Conservation (phyloP, 2,888 invertebrate species). For the Pollenia labialis region DNA sequence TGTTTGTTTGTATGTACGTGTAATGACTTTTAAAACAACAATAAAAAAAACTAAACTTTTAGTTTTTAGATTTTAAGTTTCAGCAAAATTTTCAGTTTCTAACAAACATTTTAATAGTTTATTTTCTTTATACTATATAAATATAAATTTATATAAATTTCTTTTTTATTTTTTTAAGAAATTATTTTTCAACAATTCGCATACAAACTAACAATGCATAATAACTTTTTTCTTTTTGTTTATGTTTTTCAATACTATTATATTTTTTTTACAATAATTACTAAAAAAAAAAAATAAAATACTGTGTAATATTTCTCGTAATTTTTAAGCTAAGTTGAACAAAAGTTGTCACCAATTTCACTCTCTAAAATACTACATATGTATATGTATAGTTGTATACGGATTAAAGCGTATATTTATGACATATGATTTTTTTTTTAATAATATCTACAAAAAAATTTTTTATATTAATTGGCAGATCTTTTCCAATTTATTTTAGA, state of each 20-base stretch:
- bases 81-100: conserved; percentile 28
- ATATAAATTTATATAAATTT: conserved; percentile 4
- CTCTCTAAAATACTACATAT: background rate
- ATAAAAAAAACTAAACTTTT: conserved; percentile 50
- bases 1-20: conserved; percentile 24
- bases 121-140: conserved; percentile 8
- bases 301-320: conserved; percentile 72
- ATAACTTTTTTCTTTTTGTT: conserved; percentile 14
- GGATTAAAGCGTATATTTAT: conserved; percentile 40
- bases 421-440: conserved; percentile 22
- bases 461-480: conserved; percentile 28
- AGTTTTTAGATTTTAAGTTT: conserved; percentile 54
- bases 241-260: conserved; percentile 24
- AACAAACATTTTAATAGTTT: conserved; percentile 18
- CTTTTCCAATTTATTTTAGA: conserved; percentile 37
- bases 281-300: conserved; percentile 35
- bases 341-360: conserved; percentile 2
- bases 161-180: conserved; percentile 44
- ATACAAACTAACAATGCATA: conserved; percentile 47
- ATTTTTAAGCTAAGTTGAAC: conserved; percentile 58
- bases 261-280: conserved; percentile 43
- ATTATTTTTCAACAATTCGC: conserved; percentile 13
- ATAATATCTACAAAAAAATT: background rate
- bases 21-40: conserved; percentile 51
- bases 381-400: background rate